A percentile compares a stretch with the other conserved stretches of the same genome.
Evolutionary conservation across 2,888 invertebrate genomes (phyloP).

Genomic region (Scrobipalpa costella): DNA sequence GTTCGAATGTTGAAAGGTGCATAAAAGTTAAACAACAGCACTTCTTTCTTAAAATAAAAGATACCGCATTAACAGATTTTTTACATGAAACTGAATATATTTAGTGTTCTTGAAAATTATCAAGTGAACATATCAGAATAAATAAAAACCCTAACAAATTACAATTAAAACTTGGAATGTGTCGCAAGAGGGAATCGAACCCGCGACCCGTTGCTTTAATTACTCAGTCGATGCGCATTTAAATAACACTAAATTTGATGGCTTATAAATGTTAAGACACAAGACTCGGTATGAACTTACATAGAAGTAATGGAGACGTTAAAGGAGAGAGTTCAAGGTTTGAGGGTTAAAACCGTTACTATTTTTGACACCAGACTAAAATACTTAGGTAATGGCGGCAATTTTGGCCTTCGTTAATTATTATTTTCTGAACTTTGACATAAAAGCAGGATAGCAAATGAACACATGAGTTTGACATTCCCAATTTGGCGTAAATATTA

Average conservation of each 20-base stretch:
- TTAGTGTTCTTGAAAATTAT: neutral
- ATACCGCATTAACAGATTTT: too few species aligned
- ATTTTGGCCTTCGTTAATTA: too few species aligned
- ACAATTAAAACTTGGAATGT: neutral
- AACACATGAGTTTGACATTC: too few species aligned
- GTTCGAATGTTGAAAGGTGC: too few species aligned
- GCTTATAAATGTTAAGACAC: slow-evolving; percentile 18
- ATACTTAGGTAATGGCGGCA: neutral
- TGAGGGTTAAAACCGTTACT: neutral
- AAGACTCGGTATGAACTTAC: neutral
- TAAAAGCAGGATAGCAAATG: too few species aligned
- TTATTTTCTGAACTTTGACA: too few species aligned
- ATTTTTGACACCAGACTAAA: neutral
- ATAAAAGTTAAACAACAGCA: too few species aligned
- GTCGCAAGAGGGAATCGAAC: slow-evolving; percentile 8
- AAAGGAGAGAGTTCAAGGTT: neutral
- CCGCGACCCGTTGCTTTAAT: slow-evolving; percentile 14
- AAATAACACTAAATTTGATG: slow-evolving; percentile 19
- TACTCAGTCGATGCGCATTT: slow-evolving; percentile 11
- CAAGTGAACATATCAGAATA: neutral
- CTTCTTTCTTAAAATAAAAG: too few species aligned
- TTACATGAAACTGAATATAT: too few species aligned
- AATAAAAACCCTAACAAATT: neutral
- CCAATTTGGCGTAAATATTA: too few species aligned
- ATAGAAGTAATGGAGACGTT: neutral